Evolutionary conservation across 1,140 invertebrate species (phyloP), one percentile per base, ranked within the genome.

Genomic region (Drosophila nigrodunni): DNA sequence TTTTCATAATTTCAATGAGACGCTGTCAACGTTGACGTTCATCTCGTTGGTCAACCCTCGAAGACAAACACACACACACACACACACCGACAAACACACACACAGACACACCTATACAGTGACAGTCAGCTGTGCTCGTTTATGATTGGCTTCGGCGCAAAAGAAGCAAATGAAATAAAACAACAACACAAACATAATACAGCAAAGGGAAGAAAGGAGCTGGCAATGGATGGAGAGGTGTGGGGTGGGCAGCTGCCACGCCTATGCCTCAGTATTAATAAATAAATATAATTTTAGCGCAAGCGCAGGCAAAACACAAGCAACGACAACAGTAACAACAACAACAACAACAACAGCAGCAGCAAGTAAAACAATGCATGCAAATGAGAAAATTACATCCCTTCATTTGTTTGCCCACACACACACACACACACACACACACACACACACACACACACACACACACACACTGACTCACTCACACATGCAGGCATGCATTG

Each of bases 301-400:
- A 87, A 88, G 82, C 82, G 82, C 82, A 88, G 77, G 77, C 83
- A 88, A 72, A 85, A 85, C 70, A 86, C 62, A 59, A 69, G 55
- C 73, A 70, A 44, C 43, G 49, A 21, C 71, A 43, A 41, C 72
- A 61, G 39, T 52, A 65, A 64, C 49, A 54, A n/a, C 34, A 47
- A 46, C 66, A 47, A 46, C 66, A 39, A 74, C 13, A 54, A 57
- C 50, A 39, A 52, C 30, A 54, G 35, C 46, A 46, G 50, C 64
- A 60, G 61, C 54, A 60, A 73, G 64, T 78, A 82, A 85, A 90
- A 88, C 90, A 89, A 89, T 85, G 80, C 77, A 90, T 77, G 87
- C 78, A 92, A 92, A 92, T 92, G 90, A 92, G 90, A 92, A 92
- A 92, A 92, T 92, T 92, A 87, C 90, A 92, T 92, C 90, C 90